Percentiles rank a stretch among this genome's conserved stretches.
These are phyloP conservation scores for Leptinotarsa texana DNA, from an alignment of 1,140 invertebrate species.

Conservation along the genomic window DNA sequence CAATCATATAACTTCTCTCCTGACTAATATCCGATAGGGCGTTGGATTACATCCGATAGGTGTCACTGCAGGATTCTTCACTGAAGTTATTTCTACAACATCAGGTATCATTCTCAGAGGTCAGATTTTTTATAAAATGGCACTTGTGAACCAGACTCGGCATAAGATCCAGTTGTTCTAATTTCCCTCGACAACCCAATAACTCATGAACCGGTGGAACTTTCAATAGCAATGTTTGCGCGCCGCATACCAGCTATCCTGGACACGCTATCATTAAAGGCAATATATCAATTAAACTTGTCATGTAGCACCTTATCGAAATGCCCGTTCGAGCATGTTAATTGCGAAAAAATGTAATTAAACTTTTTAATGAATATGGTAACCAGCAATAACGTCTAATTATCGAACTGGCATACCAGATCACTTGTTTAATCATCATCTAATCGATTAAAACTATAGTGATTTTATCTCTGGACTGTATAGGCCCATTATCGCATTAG, in stretches of 20 bases:
- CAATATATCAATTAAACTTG: constrained; percentile 26
- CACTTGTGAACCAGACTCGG: too few species aligned
- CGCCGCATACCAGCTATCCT: constrained; percentile 13
- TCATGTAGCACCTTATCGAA: constrained; percentile 23
- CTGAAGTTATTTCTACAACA: too few species aligned
- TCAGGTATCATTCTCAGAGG: too few species aligned
- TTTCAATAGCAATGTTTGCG: constrained; percentile 27
- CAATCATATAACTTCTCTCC: too few species aligned
- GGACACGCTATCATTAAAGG: constrained; percentile 20
- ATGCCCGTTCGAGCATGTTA: constrained; percentile 2
- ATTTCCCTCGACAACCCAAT: not conserved
- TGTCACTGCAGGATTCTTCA: too few species aligned
- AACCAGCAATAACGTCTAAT: constrained; percentile 17
- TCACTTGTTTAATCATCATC: constrained; percentile 32
- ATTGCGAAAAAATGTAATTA: constrained; percentile 23
- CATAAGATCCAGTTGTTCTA: not conserved
- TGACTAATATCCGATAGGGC: too few species aligned
- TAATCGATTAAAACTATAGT: constrained; percentile 38
- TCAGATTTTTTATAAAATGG: too few species aligned
- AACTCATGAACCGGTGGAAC: constrained; percentile 5
- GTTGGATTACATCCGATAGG: too few species aligned
- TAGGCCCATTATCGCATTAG: constrained; percentile 34
- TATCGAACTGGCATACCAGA: constrained; percentile 15
- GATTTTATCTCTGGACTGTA: constrained; percentile 32
- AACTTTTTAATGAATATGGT: constrained; percentile 13